Percentiles rank a stretch among this genome's conserved stretches.
Evolutionary conservation across 1,140 invertebrate genomes (phyloP).

Genomic region (Anoplolepis gracilipes): DNA sequence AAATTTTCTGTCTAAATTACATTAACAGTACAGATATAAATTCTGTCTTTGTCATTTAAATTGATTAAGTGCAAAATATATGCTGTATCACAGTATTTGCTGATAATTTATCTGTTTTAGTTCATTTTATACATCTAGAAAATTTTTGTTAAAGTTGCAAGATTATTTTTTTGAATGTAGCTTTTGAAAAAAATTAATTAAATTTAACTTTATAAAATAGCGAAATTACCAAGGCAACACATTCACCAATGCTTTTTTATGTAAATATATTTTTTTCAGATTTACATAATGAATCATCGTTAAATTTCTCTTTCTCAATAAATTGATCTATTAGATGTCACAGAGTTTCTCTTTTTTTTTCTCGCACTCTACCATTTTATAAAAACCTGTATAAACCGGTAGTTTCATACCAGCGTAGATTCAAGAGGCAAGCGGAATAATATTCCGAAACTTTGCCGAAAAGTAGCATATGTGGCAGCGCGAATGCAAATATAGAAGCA

Average conservation of each 20-base stretch:
- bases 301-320: too few species aligned
- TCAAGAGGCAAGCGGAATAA: background rate
- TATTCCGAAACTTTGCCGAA: slow-evolving; percentile 24
- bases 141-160: too few species aligned
- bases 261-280: background rate
- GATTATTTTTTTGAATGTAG: too few species aligned
- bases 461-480: background rate
- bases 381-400: background rate
- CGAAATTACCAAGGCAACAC: background rate
- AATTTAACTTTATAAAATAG: background rate
- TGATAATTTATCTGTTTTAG: too few species aligned
- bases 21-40: too few species aligned
- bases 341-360: background rate
- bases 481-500: background rate
- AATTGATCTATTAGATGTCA: background rate
- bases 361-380: background rate
- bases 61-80: too few species aligned
- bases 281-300: background rate
- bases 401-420: background rate
- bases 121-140: too few species aligned
- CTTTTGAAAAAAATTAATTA: too few species aligned
- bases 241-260: background rate
- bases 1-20: too few species aligned
- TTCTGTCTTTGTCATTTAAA: too few species aligned
- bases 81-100: too few species aligned